Evolutionary conservation across 2,113 vertebrate species (phyloP).

Genomic region (Dicrurus megarhynchus): DNA sequence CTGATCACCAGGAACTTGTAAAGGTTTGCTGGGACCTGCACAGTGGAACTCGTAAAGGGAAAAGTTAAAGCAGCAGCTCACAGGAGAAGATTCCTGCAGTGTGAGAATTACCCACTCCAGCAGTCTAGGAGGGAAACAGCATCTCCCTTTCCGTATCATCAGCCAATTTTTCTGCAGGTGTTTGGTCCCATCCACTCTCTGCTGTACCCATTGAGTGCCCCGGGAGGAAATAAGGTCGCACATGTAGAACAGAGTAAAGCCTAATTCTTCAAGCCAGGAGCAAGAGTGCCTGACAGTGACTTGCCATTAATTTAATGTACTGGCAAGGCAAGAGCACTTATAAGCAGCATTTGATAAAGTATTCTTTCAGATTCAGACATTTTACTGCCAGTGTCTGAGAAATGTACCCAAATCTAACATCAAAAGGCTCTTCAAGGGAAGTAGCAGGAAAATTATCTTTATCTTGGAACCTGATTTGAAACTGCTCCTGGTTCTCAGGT

Average conservation of each 20-base stretch:
- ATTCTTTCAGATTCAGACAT: background rate
- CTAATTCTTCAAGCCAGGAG: background rate
- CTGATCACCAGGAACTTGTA: background rate
- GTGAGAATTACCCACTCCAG: background rate
- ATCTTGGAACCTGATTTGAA: background rate
- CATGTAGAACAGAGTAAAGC: background rate
- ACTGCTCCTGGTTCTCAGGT: background rate
- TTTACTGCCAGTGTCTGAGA: background rate
- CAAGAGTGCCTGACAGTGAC: background rate
- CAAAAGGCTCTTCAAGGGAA: background rate
- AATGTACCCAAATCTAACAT: background rate
- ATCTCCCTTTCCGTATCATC: background rate
- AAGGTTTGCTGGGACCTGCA: constrained; percentile 10
- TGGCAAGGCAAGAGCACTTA: background rate
- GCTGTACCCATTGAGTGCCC: background rate
- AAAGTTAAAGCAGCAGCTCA: background rate
- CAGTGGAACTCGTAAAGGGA: background rate
- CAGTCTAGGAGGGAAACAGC: background rate
- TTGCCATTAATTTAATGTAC: background rate
- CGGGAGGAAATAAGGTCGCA: fast-evolving
- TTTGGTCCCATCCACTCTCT: background rate
- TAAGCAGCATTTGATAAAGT: background rate
- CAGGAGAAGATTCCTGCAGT: background rate
- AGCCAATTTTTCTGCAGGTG: background rate
- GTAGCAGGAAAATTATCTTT: background rate